A percentile compares a stretch with the other conserved stretches of the same genome.
Evolutionary conservation across 2,888 invertebrate species (phyloP).

Genomic region (Epistrophella euchroma): DNA sequence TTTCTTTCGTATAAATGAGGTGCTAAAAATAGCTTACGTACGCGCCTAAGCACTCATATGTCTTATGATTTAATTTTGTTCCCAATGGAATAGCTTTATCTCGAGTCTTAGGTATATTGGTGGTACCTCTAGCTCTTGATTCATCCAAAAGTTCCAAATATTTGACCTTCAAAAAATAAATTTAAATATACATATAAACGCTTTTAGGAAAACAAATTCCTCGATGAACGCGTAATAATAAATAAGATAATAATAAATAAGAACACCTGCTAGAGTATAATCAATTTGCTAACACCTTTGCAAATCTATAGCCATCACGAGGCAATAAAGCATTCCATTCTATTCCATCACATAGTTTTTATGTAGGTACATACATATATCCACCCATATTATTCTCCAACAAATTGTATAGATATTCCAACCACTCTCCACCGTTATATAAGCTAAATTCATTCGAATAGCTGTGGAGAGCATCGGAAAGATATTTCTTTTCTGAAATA

Average conservation of each 20-base stretch:
- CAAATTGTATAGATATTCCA: not conserved
- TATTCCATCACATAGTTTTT: constrained; percentile 28
- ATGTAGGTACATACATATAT: not conserved
- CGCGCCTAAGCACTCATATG: no score
- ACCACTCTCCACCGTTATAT: not conserved
- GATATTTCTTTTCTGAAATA: constrained; percentile 1
- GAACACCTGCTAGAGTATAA: constrained; percentile 37
- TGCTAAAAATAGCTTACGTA: no score
- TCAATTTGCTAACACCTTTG: constrained; percentile 56
- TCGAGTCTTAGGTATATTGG: no score
- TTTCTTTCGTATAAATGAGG: no score
- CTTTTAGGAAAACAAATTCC: not conserved
- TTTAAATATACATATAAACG: not conserved
- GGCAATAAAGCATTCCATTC: constrained; percentile 57
- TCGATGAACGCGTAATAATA: not conserved
- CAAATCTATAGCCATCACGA: constrained; percentile 36
- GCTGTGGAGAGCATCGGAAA: not conserved
- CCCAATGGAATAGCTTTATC: no score
- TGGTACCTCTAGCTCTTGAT: no score
- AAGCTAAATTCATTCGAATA: constrained; percentile 14
- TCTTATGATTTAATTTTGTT: no score
- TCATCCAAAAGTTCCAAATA: not conserved
- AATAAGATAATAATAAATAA: not conserved
- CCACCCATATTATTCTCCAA: not conserved
- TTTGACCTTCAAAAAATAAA: not conserved